A percentile compares a stretch with the other conserved stretches of the same genome.
These are phyloP conservation scores for Pandion haliaetus DNA, from an alignment of 2,113 vertebrate species.

Conservation along the genomic window DNA sequence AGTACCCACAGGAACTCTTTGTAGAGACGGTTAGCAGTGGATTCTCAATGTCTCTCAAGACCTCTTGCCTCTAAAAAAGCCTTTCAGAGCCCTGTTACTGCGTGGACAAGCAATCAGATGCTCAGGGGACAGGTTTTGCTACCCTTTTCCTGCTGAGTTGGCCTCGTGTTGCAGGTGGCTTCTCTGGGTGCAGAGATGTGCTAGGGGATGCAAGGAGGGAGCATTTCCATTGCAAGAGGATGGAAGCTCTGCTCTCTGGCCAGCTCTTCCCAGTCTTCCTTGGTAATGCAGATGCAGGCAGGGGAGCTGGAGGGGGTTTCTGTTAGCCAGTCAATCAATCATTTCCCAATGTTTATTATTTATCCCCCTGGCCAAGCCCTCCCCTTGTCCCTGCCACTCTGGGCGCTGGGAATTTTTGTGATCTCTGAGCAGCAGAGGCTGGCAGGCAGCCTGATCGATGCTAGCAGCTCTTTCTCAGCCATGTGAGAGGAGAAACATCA, in stretches of 20 bases:
- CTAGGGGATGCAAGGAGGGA: not conserved
- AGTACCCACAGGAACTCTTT: not conserved
- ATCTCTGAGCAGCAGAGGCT: conserved; percentile 10
- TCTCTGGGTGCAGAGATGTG: not conserved
- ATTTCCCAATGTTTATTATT: conserved; percentile 27
- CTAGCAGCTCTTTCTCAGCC: not conserved
- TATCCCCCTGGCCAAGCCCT: not conserved
- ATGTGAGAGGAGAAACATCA: not conserved
- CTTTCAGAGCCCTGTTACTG: not conserved
- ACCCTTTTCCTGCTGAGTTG: not conserved
- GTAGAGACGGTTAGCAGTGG: not conserved
- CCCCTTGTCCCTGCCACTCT: not conserved
- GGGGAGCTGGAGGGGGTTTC: not conserved
- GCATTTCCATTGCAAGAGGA: fast-evolving
- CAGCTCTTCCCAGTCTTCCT: not conserved
- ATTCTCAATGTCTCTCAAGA: not conserved
- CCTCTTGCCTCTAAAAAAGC: not conserved
- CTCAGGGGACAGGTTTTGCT: not conserved
- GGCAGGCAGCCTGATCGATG: not conserved
- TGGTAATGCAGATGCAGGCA: not conserved
- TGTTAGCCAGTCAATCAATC: conserved; percentile 16
- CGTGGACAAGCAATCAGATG: not conserved
- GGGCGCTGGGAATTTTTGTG: not conserved
- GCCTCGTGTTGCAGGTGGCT: not conserved
- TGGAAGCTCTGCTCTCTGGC: not conserved